These are phyloP conservation scores for Crematogaster levior DNA, from an alignment of 2,888 invertebrate species.

Conservation along the genomic window DNA sequence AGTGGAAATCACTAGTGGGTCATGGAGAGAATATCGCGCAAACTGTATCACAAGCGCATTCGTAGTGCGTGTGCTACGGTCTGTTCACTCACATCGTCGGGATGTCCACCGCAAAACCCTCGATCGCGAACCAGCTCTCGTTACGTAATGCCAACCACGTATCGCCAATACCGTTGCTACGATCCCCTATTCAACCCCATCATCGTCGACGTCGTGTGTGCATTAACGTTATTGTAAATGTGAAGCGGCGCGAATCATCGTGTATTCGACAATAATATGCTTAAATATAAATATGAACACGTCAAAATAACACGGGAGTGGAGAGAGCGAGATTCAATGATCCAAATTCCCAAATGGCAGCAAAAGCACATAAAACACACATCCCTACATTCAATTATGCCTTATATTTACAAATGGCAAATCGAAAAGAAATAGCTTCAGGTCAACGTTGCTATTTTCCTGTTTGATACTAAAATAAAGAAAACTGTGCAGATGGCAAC, in stretches of 20 bases:
- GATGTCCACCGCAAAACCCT: slow-evolving; percentile 30
- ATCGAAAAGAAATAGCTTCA: background rate
- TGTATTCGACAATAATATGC: background rate
- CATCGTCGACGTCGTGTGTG: slow-evolving; percentile 3
- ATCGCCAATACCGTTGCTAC: slow-evolving; percentile 52
- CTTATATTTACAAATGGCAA: background rate
- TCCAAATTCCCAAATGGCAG: background rate
- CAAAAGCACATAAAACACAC: background rate
- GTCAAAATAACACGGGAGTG: background rate
- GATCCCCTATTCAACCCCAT: slow-evolving; percentile 31
- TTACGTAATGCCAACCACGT: slow-evolving; percentile 61
- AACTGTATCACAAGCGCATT: slow-evolving; percentile 40
- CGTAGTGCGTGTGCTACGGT: slow-evolving; percentile 34
- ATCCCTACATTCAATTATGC: background rate
- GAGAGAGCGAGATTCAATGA: background rate
- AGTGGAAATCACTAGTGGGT: slow-evolving; percentile 15
- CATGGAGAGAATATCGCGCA: slow-evolving; percentile 33
- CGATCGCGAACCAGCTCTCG: slow-evolving; percentile 39
- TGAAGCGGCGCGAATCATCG: background rate
- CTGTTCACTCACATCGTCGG: slow-evolving; percentile 25
- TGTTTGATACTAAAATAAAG: background rate
- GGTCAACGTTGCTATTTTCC: background rate
- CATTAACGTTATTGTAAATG: background rate
- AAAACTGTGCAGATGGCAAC: background rate
- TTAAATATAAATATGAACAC: background rate